phyloP scores from a whole-genome alignment of 2,888 invertebrate species.

The Microctonus hyperodae region DNA sequence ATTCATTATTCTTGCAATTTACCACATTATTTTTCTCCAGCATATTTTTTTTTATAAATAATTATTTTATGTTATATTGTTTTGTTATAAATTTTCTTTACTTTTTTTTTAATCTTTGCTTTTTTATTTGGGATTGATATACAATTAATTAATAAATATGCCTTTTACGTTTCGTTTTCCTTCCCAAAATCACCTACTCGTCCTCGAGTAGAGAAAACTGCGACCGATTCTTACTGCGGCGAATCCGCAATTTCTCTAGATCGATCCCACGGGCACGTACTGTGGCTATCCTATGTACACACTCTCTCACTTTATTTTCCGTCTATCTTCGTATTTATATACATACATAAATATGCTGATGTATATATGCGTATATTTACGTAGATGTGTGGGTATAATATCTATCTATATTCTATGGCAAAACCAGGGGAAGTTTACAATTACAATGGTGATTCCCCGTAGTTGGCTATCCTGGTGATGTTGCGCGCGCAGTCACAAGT shows the following conservation, averaged over 20 bases:
- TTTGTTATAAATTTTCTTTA: neutral
- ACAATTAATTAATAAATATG: neutral
- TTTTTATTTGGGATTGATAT: neutral
- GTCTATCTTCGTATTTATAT: neutral
- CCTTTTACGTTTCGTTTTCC: neutral
- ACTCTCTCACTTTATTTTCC: neutral
- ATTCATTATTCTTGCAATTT: too few species aligned
- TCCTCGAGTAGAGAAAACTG: conserved; percentile 19
- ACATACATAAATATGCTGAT: neutral
- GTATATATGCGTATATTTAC: too few species aligned
- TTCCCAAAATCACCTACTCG: neutral
- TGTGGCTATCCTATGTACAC: neutral
- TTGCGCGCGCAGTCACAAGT: too few species aligned
- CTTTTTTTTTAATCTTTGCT: neutral
- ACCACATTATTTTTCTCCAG: too few species aligned
- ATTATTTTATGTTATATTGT: neutral
- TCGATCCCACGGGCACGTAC: conserved; percentile 56
- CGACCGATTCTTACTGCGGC: conserved; percentile 58
- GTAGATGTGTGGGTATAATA: too few species aligned
- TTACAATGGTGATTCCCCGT: too few species aligned
- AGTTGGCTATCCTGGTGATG: too few species aligned
- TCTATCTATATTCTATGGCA: too few species aligned
- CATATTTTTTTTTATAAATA: neutral
- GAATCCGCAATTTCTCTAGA: conserved; percentile 60
- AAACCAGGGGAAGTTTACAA: too few species aligned